Evolutionary conservation across 2,888 invertebrate species (phyloP), one percentile per base, ranked within the genome.

Genomic region (Agrochola lota): DNA sequence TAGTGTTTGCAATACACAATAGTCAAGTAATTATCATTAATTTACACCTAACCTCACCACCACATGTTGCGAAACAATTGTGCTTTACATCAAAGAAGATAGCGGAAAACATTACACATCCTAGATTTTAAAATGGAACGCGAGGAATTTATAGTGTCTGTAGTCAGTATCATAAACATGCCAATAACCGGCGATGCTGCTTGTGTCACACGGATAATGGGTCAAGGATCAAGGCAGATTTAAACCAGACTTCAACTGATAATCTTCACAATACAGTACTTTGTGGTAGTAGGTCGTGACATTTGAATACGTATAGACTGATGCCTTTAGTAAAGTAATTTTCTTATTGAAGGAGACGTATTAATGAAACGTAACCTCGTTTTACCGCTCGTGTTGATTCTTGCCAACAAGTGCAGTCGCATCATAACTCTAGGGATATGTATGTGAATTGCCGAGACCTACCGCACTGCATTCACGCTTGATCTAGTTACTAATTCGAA

Each of bases 201-300:
- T 86, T 83, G 77, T 87, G 88, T 89, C 88, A 85, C 87, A 83
- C 63, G 76, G 64, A 80, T 90, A 88, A 85, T 92, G 87, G 93
- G 93, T 92, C 93, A 93, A 93, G 93, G 93, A 90, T 90, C 84
- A 81, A 83, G 74, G 84, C 83, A 83, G 85, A 88, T 89, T 90
- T 88, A 89, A 87, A 89, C 86, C 86, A 74, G 70, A 81, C 80
- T 83, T 52, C 70, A 77, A 81, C 68, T 74, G 78, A 76, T 87
- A 83, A 85, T 87, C 84, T 74, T 71, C 78, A 66, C 72, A 81
- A 73, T 71, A 75, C 69, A 80, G 64, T 64, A 78, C 80, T 71
- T 57, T 69, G 59, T 63, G 62, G 81, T 52, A 71, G 60, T 71
- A 57, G 68, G 63, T 81, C 73, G 60, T 66, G 81, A 71, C 84